Conservation (phyloP, 2,888 invertebrate species). For the Dicyrtomina minuta region DNA sequence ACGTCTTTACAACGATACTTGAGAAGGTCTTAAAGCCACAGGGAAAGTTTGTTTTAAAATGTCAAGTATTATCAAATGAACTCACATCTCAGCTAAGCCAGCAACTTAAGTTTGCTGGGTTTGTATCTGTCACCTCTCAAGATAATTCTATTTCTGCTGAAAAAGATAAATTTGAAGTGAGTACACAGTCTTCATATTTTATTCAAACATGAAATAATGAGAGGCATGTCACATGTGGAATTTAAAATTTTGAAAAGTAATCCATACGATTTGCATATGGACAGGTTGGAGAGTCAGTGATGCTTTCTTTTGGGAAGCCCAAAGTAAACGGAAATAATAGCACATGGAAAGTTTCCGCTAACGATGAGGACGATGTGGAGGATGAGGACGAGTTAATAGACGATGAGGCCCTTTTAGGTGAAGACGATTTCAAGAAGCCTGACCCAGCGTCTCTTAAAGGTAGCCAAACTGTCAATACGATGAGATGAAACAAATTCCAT, state of each 20-base stretch:
- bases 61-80: conserved; percentile 35
- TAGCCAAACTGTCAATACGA: too few species aligned
- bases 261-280: conserved; percentile 29
- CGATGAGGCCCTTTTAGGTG: conserved; percentile 83
- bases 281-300: conserved; percentile 37
- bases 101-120: conserved; percentile 20
- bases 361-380: conserved; percentile 64
- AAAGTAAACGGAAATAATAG: conserved; percentile 3
- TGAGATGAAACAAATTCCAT: too few species aligned
- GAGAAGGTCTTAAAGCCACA: conserved; percentile 38
- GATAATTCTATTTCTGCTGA: conserved; percentile 30
- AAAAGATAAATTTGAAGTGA: conserved; percentile 40
- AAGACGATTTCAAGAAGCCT: conserved; percentile 85
- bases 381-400: conserved; percentile 77
- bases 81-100: neutral
- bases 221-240: neutral
- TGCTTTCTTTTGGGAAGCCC: neutral
- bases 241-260: too few species aligned
- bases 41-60: conserved; percentile 40
- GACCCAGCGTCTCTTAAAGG: conserved; percentile 79
- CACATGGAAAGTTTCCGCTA: conserved; percentile 39
- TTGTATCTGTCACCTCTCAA: neutral
- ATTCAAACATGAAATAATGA: neutral
- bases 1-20: conserved; percentile 23
- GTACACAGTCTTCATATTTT: too few species aligned